phyloP scores from a whole-genome alignment of 2,797 vertebrate species.

The Aulostomus chinensis region DNA sequence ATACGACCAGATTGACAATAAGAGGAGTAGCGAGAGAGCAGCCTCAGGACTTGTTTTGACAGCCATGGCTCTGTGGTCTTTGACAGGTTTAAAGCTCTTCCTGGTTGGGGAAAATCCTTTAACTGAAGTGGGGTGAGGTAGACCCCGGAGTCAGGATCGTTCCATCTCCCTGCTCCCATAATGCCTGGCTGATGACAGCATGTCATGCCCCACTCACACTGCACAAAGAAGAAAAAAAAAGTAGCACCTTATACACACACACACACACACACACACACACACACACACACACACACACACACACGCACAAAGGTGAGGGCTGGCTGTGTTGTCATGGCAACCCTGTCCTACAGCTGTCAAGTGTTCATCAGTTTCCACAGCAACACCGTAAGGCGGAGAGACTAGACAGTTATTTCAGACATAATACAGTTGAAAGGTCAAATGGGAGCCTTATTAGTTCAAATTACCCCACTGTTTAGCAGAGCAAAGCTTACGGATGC shows the following conservation, averaged over 20 bases:
- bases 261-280: slow-evolving; percentile 12
- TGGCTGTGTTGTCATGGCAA: slow-evolving; percentile 75
- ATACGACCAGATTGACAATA: slow-evolving; percentile 48
- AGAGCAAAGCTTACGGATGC: slow-evolving; percentile 27
- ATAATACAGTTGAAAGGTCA: slow-evolving; percentile 66
- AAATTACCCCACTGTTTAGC: slow-evolving; percentile 53
- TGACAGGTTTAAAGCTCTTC: slow-evolving; percentile 60
- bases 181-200: slow-evolving; percentile 53
- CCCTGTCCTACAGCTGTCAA: slow-evolving; percentile 75
- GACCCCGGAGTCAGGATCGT: slow-evolving; percentile 50
- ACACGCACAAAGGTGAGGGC: slow-evolving; percentile 38
- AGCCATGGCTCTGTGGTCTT: slow-evolving; percentile 55
- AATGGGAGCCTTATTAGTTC: slow-evolving; percentile 66
- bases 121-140: slow-evolving; percentile 43
- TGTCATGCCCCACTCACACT: slow-evolving; percentile 43
- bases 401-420: slow-evolving; percentile 74
- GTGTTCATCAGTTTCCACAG: slow-evolving; percentile 83
- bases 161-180: slow-evolving; percentile 52
- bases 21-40: slow-evolving; percentile 24
- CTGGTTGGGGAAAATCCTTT: slow-evolving; percentile 48
- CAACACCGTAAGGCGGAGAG: slow-evolving; percentile 73
- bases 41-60: slow-evolving; percentile 60
- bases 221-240: background rate
- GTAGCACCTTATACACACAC: background rate
- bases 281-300: slow-evolving; percentile 2